A percentile compares a stretch with the other conserved stretches of the same genome.
phyloP scores from a whole-genome alignment of 1,140 invertebrate genomes.

The Drosophila obscura region DNA sequence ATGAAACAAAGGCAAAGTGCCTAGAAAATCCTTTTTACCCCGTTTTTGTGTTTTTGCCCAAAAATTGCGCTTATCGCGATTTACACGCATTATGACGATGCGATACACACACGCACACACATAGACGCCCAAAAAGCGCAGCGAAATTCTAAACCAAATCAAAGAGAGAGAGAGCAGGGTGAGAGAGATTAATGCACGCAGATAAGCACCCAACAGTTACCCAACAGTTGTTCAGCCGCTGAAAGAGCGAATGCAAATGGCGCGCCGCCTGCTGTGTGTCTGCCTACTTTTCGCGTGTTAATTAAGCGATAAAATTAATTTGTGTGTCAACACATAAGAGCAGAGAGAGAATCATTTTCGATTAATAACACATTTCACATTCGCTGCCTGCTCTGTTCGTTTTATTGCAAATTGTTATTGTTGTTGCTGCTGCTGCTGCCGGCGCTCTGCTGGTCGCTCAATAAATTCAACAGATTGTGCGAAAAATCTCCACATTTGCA shows the following conservation, averaged over 20 bases:
- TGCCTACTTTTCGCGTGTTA: slow-evolving; percentile 49
- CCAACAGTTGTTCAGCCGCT: slow-evolving; percentile 10
- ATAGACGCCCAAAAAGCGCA: slow-evolving; percentile 65
- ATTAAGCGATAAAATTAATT: slow-evolving; percentile 83
- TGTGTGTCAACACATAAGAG: slow-evolving; percentile 82
- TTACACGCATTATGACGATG: slow-evolving; percentile 67
- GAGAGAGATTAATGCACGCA: slow-evolving; percentile 63
- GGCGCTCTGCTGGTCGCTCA: slow-evolving; percentile 37
- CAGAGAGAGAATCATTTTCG: slow-evolving; percentile 72
- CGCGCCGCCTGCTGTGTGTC: slow-evolving; percentile 19
- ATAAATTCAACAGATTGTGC: slow-evolving; percentile 72
- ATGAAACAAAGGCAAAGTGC: slow-evolving; percentile 62
- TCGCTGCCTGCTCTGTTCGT: slow-evolving; percentile 20
- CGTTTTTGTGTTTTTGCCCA: slow-evolving; percentile 44
- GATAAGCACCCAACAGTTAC: slow-evolving; percentile 41
- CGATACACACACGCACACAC: slow-evolving; percentile 6
- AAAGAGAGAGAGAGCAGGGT: slow-evolving; percentile 26
- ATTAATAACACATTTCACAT: slow-evolving; percentile 77
- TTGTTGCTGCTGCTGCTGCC: slow-evolving; percentile 42
- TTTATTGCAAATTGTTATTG: slow-evolving; percentile 69
- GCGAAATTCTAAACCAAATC: slow-evolving; percentile 72
- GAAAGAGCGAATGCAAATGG: no score
- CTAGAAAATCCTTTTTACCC: slow-evolving; percentile 63
- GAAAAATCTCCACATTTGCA: slow-evolving; percentile 73
- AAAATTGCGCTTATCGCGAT: slow-evolving; percentile 75